Evolutionary conservation across 2,113 vertebrate species (phyloP).

Genomic region (Gorilla gorilla): DNA sequence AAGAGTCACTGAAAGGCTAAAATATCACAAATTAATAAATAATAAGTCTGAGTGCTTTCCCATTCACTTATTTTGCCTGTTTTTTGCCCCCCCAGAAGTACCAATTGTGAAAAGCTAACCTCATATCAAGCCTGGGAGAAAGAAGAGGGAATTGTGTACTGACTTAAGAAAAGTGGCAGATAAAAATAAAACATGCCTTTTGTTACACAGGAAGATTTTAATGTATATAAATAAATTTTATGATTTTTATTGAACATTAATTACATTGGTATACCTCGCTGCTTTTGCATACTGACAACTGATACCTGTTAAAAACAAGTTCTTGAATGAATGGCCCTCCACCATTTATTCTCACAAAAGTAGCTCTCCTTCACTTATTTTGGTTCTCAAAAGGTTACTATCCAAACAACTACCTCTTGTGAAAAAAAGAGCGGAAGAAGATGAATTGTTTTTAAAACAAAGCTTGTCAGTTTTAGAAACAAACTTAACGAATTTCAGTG

Average conservation of each 20-base stretch:
- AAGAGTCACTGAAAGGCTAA: neutral
- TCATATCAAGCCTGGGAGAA: neutral
- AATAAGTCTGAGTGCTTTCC: neutral
- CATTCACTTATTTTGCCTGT: neutral
- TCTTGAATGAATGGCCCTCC: neutral
- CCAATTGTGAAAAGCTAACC: neutral
- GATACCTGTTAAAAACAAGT: neutral
- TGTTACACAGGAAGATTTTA: neutral
- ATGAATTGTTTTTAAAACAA: neutral
- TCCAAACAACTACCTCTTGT: constrained; percentile 16
- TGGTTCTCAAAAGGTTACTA: neutral
- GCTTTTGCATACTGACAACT: neutral
- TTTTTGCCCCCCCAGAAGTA: neutral
- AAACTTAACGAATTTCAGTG: constrained; percentile 20
- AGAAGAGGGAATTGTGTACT: neutral
- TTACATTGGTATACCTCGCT: neutral
- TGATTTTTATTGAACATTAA: neutral
- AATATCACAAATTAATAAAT: neutral
- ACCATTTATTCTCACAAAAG: neutral
- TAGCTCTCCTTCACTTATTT: neutral
- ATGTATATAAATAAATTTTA: neutral
- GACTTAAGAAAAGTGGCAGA: constrained; percentile 23
- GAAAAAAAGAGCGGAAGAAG: neutral
- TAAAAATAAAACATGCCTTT: neutral
- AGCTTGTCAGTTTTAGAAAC: constrained; percentile 42